Evolutionary conservation across 2,888 invertebrate genomes (phyloP).

Genomic region (Athalia circularis): DNA sequence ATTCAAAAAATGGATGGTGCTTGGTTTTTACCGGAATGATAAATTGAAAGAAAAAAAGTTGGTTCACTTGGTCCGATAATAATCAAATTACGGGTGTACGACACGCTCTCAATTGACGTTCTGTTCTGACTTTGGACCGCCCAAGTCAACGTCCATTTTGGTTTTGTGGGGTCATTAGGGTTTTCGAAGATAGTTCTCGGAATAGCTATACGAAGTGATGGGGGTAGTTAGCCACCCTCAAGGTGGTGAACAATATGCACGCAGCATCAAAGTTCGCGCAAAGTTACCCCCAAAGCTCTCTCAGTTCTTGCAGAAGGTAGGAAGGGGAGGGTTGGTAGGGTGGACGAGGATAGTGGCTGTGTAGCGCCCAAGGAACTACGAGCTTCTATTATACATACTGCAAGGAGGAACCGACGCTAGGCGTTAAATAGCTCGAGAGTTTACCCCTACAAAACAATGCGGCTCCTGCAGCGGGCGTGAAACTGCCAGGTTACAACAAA

Average conservation of each 20-base stretch:
- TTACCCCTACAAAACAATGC: conserved; percentile 69
- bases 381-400: too few species aligned
- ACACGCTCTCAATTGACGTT: not conserved
- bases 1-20: not conserved
- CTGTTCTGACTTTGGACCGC: not conserved
- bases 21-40: not conserved
- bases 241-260: conserved; percentile 52
- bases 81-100: not conserved
- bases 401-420: conserved; percentile 23
- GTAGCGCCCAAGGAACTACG: too few species aligned
- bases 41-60: not conserved
- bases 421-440: conserved; percentile 72
- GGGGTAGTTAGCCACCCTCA: conserved; percentile 7
- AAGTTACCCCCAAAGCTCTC: conserved; percentile 58
- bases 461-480: conserved; percentile 60
- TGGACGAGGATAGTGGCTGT: too few species aligned
- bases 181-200: not conserved
- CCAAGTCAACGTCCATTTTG: not conserved
- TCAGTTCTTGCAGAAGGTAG: not conserved
- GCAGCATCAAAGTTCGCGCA: conserved; percentile 56
- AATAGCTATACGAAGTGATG: conserved; percentile 4
- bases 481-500: conserved; percentile 57
- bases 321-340: not conserved
- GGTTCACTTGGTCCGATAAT: not conserved
- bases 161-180: not conserved